Percentiles rank a stretch among this genome's conserved stretches.
phyloP scores from a whole-genome alignment of 2,797 vertebrate genomes.

The Falco peregrinus region DNA sequence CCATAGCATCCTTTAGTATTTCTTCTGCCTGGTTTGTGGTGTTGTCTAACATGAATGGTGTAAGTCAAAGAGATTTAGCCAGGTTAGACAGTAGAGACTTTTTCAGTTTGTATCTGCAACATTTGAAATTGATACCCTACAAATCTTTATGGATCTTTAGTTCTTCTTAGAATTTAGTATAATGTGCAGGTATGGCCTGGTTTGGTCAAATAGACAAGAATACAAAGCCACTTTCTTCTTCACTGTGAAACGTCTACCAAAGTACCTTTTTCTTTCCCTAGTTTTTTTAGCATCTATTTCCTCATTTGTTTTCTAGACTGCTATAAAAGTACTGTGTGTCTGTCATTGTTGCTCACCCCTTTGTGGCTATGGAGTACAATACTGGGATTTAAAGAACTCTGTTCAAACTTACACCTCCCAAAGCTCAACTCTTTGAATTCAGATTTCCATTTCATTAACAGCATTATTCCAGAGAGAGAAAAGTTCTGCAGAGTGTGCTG shows the following conservation, averaged over 20 bases:
- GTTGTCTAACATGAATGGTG: background rate
- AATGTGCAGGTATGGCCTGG: background rate
- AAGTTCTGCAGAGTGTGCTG: background rate
- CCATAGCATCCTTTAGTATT: background rate
- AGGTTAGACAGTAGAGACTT: background rate
- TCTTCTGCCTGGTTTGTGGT: background rate
- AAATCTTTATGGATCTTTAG: background rate
- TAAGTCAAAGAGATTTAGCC: background rate
- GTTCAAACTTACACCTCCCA: background rate
- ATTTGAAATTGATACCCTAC: background rate
- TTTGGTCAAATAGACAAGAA: background rate
- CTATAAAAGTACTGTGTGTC: background rate
- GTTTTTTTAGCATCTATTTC: background rate
- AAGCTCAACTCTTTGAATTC: background rate
- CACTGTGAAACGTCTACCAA: background rate
- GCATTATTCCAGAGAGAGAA: background rate
- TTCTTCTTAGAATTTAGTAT: background rate
- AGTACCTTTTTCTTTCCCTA: background rate
- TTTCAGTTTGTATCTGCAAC: background rate
- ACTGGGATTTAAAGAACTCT: background rate
- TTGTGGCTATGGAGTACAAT: background rate
- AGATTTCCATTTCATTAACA: background rate
- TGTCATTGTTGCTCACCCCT: background rate
- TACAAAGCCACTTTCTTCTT: background rate
- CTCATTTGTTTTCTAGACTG: background rate